Evolutionary conservation across 2,113 vertebrate species (phyloP).

Genomic region (Manacus vitellinus): DNA sequence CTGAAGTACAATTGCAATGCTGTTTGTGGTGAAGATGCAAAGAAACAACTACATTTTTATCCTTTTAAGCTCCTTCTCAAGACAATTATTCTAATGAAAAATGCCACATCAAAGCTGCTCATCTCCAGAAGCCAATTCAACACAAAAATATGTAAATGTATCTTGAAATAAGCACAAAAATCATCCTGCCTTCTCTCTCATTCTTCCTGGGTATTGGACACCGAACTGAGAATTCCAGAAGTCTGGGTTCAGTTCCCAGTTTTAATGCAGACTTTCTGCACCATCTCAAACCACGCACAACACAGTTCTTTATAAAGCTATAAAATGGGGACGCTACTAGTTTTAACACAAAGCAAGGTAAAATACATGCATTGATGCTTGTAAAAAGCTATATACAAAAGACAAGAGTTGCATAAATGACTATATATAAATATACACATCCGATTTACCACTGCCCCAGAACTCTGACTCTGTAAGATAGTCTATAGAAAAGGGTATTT

Average conservation of each 20-base stretch:
- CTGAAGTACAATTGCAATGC: not conserved
- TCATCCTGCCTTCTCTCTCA: not conserved
- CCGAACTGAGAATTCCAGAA: not conserved
- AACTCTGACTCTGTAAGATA: not conserved
- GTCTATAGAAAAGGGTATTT: not conserved
- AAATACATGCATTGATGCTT: not conserved
- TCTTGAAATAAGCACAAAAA: slow-evolving; percentile 11
- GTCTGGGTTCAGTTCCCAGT: not conserved
- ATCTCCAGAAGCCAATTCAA: not conserved
- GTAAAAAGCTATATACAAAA: not conserved
- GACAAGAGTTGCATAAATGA: not conserved
- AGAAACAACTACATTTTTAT: not conserved
- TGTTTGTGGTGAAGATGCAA: not conserved
- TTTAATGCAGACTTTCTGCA: not conserved
- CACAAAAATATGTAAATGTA: not conserved
- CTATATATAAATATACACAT: not conserved
- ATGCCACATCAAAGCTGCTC: not conserved
- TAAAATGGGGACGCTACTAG: not conserved
- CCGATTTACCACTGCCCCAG: not conserved
- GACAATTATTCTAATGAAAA: not conserved
- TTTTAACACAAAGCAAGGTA: not conserved
- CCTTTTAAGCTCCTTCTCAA: not conserved
- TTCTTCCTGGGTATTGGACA: not conserved
- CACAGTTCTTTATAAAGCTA: not conserved
- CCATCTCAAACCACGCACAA: not conserved